These are phyloP conservation scores for Apotomis capreana DNA, from an alignment of 2,888 invertebrate species.

Conservation along the genomic window DNA sequence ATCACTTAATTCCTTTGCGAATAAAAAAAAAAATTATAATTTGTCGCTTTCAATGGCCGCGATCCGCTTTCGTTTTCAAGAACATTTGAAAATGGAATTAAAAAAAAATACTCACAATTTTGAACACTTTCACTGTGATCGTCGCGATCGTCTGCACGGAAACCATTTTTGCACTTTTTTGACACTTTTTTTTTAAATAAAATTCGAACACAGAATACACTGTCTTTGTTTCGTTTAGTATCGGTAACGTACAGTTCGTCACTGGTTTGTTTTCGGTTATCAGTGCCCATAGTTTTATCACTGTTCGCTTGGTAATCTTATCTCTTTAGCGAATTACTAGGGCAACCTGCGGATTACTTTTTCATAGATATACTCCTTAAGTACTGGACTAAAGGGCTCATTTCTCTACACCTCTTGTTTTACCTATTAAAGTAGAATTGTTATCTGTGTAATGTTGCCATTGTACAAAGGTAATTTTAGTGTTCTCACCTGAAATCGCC, in stretches of 20 bases:
- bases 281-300: constrained; percentile 66
- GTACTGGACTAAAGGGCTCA: constrained; percentile 39
- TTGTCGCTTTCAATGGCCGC: constrained; percentile 15
- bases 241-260: constrained; percentile 62
- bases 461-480: constrained; percentile 4
- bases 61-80: constrained; percentile 34
- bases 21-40: not conserved
- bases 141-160: constrained; percentile 91
- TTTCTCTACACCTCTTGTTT: constrained; percentile 35
- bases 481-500: constrained; percentile 1
- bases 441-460: constrained; percentile 31
- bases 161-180: constrained; percentile 85
- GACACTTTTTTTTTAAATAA: constrained; percentile 45
- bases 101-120: constrained; percentile 86
- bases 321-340: constrained; percentile 77
- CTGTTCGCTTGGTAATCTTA: constrained; percentile 70
- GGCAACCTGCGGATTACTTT: constrained; percentile 64
- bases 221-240: constrained; percentile 69
- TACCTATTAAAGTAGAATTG: constrained; percentile 19
- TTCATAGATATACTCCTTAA: constrained; percentile 47
- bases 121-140: constrained; percentile 90
- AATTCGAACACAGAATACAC: constrained; percentile 45
- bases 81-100: constrained; percentile 24
- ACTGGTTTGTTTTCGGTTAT: constrained; percentile 71
- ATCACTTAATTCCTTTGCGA: not conserved